Base-by-base conservation (phyloP, 2,113 vertebrate species). In the Epinephelus fuscoguttatus region DNA sequence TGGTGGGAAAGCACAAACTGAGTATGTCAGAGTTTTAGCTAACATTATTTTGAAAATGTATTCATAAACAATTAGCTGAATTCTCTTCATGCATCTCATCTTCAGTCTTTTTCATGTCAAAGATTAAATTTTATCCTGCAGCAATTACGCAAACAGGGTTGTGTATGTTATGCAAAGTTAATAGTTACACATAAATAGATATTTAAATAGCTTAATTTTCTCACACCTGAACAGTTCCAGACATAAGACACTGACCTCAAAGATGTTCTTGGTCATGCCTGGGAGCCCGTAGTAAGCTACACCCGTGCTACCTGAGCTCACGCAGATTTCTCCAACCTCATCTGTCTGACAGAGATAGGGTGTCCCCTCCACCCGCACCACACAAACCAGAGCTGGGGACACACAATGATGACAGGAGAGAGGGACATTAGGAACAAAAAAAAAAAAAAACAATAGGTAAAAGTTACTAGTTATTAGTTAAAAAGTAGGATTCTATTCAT, bases 291-390 rank as follows among this genome's bases (percentile, higher is more conserved):
- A 99, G 89, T 99, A 99, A 0, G 98, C 95, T 1, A 96, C 92
- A 0, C 97, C 97, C 0, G 97, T 96, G 33, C 95, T 95, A 25
- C 91, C 84, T 19, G 98, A 99, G 91, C 94, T 96, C 61, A 99
- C 95, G 64, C 98, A 99, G 85, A 99, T 96, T 89, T 99, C 98
- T 74, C 98, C 98, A 57, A 99, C 95, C 82, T 99, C 98, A 15
- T 99, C 98, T 0, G 96, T 97, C 88, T 96, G 97, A 87, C 98
- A 99, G 56, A 99, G 95, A 19, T 96, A 96, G 12, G 98, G 98
- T 11, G 92, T 94, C 0, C 98, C 98, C 55, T 99, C 98, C 33
- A 96, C 89, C 78, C 97, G 97, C 87, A 99, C 97, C 63, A 98
- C 97, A 89, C 98, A 99, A 11, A 97, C 93, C 40, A 94, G 80